Evolutionary conservation across 2,113 vertebrate species (phyloP).

Genomic region (Bombycilla garrulus): DNA sequence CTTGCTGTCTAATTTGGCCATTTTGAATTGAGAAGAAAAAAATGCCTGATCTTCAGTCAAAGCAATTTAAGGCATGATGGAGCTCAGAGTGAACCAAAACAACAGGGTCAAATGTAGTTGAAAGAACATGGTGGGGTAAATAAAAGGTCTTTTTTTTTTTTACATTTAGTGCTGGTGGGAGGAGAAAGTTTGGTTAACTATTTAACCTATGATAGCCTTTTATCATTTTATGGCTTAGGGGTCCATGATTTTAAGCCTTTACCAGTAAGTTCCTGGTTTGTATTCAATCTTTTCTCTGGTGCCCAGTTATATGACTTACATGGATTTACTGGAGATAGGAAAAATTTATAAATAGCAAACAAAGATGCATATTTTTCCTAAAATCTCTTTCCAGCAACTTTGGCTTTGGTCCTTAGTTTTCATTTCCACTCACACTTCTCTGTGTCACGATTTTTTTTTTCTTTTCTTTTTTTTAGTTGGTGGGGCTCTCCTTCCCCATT

Average conservation of each 20-base stretch:
- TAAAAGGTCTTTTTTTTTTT: constrained; percentile 12
- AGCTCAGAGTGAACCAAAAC: constrained; percentile 34
- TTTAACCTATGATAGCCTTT: constrained; percentile 40
- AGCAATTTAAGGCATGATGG: constrained; percentile 20
- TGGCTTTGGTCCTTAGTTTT: not conserved
- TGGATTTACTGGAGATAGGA: not conserved
- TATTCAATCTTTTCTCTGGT: not conserved
- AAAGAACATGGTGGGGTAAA: constrained; percentile 38
- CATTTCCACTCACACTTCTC: not conserved
- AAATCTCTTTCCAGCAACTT: not conserved
- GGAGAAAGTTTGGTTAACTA: constrained; percentile 61
- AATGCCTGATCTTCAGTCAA: constrained; percentile 12
- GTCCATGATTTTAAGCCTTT: not conserved
- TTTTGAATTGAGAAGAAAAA: constrained; percentile 24
- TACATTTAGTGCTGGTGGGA: not conserved
- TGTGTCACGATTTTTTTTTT: not conserved
- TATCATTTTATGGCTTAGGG: constrained; percentile 28
- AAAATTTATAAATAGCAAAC: not conserved
- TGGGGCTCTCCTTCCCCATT: not conserved
- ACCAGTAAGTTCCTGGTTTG: not conserved
- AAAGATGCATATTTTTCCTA: not conserved
- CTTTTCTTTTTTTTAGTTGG: not conserved
- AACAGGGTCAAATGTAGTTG: constrained; percentile 47
- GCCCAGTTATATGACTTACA: not conserved
- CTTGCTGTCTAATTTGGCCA: not conserved